phyloP scores from a whole-genome alignment of 2,113 vertebrate genomes.

The Taxidea taxus region DNA sequence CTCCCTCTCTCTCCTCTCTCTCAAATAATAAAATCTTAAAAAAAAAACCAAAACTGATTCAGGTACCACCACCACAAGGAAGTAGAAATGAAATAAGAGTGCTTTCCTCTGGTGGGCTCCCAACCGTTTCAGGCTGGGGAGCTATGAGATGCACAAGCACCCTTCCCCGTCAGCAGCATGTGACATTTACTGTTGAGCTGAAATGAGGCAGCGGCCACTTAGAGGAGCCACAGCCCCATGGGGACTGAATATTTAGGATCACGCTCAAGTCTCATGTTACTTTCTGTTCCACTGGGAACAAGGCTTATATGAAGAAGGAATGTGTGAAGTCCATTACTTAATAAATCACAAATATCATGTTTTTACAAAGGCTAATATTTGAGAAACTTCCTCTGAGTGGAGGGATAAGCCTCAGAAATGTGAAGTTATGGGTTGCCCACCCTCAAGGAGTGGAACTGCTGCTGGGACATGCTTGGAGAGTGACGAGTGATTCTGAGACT shows the following conservation, averaged over 20 bases:
- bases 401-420: background rate
- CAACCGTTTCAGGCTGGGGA: background rate
- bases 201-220: accelerated
- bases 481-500: background rate
- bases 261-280: accelerated
- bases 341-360: background rate
- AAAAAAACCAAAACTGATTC: background rate
- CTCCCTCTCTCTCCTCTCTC: background rate
- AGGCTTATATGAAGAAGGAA: background rate
- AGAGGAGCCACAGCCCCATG: accelerated
- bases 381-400: background rate
- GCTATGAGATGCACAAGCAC: background rate
- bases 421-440: background rate
- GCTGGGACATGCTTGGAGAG: background rate
- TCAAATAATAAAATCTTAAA: background rate
- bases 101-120: background rate
- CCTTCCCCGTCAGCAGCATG: background rate
- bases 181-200: accelerated
- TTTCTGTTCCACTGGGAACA: background rate
- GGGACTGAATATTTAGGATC: background rate
- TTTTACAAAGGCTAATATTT: background rate
- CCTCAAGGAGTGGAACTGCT: background rate
- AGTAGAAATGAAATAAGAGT: background rate
- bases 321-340: background rate
- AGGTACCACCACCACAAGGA: background rate